Evolutionary conservation across 1,140 invertebrate species (phyloP), one percentile per base, ranked within the genome.

Genomic region (Ephestia elutella): DNA sequence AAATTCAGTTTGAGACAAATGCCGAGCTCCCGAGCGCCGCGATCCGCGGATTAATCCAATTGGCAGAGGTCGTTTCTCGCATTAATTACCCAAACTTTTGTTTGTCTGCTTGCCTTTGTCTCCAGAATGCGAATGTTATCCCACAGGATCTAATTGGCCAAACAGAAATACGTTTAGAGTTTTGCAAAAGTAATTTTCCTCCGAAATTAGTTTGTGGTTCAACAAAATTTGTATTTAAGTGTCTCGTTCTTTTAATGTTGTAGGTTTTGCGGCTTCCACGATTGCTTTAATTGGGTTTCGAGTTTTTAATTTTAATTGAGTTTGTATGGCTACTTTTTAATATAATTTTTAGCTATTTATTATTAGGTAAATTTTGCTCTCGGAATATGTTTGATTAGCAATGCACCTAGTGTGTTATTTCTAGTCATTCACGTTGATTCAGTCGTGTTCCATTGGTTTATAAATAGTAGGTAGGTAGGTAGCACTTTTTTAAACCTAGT

Each of bases 71-170:
- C 48, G 21, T 50, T 58, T 28, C 49, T 30, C 25, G 28, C 48
- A 58, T 51, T 58, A 58, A 58, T 58, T 58, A 28, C 49, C 48
- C 4, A 58, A 57, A 58, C n/a, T 58, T 58, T 58, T 53, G 56
- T 53, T 51, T 58, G 49, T 53, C 18, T 19, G 56, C 13, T 28
- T 49, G 18, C 25, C 28, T 57, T 57, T 57, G 56, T 57, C 32
- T 56, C 32, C n/a, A 11, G 20, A 48, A 53, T 53, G 17, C 50
- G 21, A 48, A 50, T 48, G 44, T 57, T 57, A 50, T 50, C 56
- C 54, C 11, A 15, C 13, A n/a, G 54, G 17, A 38, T 54, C n/a
- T 56, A 56, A 56, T 56, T 56, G 38, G 54, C 17, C 54, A 21
- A 48, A 56, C 54, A 56, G 21, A 38, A 38, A 30, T 48, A 32